These are phyloP conservation scores for Popillia japonica DNA, from an alignment of 1,140 invertebrate species.

Conservation along the genomic window DNA sequence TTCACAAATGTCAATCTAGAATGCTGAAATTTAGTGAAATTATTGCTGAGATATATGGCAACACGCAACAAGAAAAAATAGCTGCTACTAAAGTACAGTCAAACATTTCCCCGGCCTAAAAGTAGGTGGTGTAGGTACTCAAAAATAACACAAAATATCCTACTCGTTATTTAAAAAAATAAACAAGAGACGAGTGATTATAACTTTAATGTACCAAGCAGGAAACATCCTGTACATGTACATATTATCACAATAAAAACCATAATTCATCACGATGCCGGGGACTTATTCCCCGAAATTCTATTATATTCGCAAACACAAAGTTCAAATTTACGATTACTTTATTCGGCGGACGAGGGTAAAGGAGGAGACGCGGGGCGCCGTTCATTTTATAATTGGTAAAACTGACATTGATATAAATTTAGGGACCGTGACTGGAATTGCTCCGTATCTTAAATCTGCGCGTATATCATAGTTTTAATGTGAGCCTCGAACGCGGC, in stretches of 20 bases:
- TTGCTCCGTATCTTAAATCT: constrained; percentile 59
- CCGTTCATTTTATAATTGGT: constrained; percentile 59
- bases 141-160: too few relatives aligned
- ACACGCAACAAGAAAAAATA: too few relatives aligned
- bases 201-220: too few relatives aligned
- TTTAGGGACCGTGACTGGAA: constrained; percentile 60
- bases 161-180: too few relatives aligned
- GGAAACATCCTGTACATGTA: background rate
- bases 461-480: constrained; percentile 60
- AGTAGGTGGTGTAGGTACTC: too few relatives aligned
- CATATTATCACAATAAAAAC: constrained; percentile 31
- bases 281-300: constrained; percentile 34
- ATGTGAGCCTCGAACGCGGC: constrained; percentile 57
- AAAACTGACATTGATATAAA: constrained; percentile 61
- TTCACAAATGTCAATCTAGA: too few relatives aligned
- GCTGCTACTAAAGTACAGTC: too few relatives aligned
- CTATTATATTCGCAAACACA: constrained; percentile 50
- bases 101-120: too few relatives aligned
- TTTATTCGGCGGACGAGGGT: constrained; percentile 47
- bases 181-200: too few relatives aligned
- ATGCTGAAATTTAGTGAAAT: too few relatives aligned
- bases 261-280: constrained; percentile 9
- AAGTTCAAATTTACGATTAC: constrained; percentile 55
- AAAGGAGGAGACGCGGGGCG: constrained; percentile 23
- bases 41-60: too few relatives aligned